Base-by-base conservation (phyloP, 1,140 invertebrate genomes). In the Trichoplusia ni region DNA sequence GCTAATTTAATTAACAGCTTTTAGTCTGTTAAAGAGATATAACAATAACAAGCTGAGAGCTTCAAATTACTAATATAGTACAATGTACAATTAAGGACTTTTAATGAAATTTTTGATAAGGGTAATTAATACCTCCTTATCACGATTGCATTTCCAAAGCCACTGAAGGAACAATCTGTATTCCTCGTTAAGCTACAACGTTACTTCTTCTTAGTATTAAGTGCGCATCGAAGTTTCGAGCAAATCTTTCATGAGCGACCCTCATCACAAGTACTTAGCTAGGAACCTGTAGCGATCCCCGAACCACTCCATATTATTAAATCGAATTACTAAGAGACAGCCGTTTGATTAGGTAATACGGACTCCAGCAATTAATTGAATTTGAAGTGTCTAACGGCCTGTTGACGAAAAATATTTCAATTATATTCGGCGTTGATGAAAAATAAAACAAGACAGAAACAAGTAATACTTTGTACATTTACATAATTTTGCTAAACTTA, bases 241-340 rank as follows among this genome's bases (percentile, higher is more conserved):
- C 27, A 46, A 46, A 46, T 46, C 42, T 14, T 14, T 46, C 21
- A 46, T 27, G 29, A 4, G 29, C 21, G 23, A 37, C 31, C 49
- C 49, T 54, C 49, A 13, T 54, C 31, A 23, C 9, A 4, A 6
- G 49, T 29, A 27, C 46, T 49, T 33, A 54, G 18, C 31, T 14
- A 19, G 18, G 37, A 14, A 18, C 38, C 27, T 14, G 7, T 4
- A 4, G 31, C 4, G 1, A 5, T 23, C n/a, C 37, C 37, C 13
- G 13, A 14, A 7, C 25, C 46, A 49, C 46, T 49, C 13, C 14
- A 49, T 4, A n/a, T 14, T 6, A 1, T n/a, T 21, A 19, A 8
- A 29, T 6, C 16, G n/a, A 21, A 13, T 37, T 13, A 13, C 14
- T 3, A 37, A 11, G 14, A 37, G 18, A 18, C 31, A 25, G n/a